A percentile compares a stretch with the other conserved stretches of the same genome.
phyloP scores from a whole-genome alignment of 2,113 vertebrate genomes.

The Dicerorhinus sumatrensis region DNA sequence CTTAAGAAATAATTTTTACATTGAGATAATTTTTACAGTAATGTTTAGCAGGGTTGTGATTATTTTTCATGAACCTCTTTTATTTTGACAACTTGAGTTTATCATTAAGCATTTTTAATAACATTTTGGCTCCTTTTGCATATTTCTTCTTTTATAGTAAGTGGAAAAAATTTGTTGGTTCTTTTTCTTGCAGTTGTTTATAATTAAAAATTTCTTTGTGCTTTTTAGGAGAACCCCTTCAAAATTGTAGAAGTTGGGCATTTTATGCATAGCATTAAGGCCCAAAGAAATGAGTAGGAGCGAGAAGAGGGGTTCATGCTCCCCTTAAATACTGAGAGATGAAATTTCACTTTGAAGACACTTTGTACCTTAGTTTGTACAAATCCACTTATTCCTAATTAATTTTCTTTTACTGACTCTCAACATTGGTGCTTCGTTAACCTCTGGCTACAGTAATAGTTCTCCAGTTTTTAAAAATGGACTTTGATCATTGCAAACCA shows the following conservation, averaged over 20 bases:
- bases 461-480: conserved; percentile 4
- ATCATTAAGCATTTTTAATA: conserved; percentile 39
- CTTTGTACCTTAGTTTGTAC: not conserved
- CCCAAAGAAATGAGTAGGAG: not conserved
- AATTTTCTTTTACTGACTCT: conserved; percentile 9
- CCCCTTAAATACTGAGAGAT: conserved; percentile 23
- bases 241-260: conserved; percentile 37
- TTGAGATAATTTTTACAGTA: conserved; percentile 14
- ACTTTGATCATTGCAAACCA: conserved; percentile 6
- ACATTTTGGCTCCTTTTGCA: conserved; percentile 12
- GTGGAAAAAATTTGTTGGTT: not conserved
- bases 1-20: conserved; percentile 28
- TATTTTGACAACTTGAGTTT: conserved; percentile 28
- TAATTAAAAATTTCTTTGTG: conserved; percentile 40
- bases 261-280: not conserved
- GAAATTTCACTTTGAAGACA: conserved; percentile 11
- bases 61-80: conserved; percentile 65
- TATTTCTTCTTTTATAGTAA: conserved; percentile 20
- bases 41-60: not conserved
- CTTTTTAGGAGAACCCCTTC: not conserved
- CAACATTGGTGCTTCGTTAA: not conserved
- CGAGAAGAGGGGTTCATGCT: not conserved
- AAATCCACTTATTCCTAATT: conserved; percentile 24
- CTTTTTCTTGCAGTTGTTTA: not conserved
- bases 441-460: not conserved